phyloP scores from a whole-genome alignment of 2,888 invertebrate genomes.

The Quadriops clusia region DNA sequence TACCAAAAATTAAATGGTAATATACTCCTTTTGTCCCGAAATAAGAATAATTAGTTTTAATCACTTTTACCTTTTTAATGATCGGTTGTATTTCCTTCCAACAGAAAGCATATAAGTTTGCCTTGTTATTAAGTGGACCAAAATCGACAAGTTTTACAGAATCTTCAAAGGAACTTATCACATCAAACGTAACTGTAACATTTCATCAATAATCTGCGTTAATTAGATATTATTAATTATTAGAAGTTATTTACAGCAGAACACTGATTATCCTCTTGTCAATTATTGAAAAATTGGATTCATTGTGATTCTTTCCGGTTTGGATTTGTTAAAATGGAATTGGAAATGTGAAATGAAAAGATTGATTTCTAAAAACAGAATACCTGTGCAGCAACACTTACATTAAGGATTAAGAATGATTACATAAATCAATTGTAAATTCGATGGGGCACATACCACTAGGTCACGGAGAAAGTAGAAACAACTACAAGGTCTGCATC shows the following conservation, averaged over 20 bases:
- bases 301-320: too few species aligned
- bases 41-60: constrained; percentile 3
- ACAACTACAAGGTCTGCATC: too few species aligned
- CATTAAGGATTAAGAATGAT: too few species aligned
- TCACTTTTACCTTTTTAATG: constrained; percentile 22
- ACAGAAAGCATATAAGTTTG: constrained; percentile 30
- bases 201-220: constrained; percentile 6
- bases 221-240: constrained; percentile 5
- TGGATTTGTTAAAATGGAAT: too few species aligned
- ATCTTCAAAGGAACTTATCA: constrained; percentile 27
- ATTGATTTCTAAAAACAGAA: too few species aligned
- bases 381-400: too few species aligned
- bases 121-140: constrained; percentile 29
- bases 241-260: not conserved
- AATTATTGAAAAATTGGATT: too few species aligned
- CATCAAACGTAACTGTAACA: constrained; percentile 28
- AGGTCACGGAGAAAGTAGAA: too few species aligned
- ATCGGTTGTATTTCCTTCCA: constrained; percentile 33
- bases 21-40: constrained; percentile 4
- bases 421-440: too few species aligned
- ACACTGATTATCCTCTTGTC: constrained; percentile 4
- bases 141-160: constrained; percentile 27
- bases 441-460: too few species aligned
- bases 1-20: constrained; percentile 2
- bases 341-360: too few species aligned